These are phyloP conservation scores for Orchesellides sinensis DNA, from an alignment of 2,888 invertebrate genomes.

Conservation along the genomic window DNA sequence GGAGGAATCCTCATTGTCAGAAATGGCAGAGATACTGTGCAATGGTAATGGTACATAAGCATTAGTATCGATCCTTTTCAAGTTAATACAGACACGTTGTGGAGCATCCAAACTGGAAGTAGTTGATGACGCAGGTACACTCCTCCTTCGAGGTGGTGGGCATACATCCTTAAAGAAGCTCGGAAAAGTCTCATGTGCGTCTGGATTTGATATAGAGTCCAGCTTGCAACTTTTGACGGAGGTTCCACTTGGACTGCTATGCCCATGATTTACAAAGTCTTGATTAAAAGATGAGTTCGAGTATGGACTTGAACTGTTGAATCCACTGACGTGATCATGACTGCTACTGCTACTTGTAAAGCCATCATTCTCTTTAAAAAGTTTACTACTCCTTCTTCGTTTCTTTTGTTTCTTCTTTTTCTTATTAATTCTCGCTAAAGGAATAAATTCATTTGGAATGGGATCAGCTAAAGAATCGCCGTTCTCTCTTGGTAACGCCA, in stretches of 20 bases:
- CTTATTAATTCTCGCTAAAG: constrained; percentile 25
- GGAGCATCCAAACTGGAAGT: constrained; percentile 40
- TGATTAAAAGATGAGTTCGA: constrained; percentile 35
- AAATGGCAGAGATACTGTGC: constrained; percentile 33
- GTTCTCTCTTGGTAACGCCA: background rate
- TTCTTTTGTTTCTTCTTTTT: constrained; percentile 72
- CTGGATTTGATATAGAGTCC: constrained; percentile 20
- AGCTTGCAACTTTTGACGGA: constrained; percentile 24
- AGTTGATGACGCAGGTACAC: constrained; percentile 42
- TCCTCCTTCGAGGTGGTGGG: constrained; percentile 38
- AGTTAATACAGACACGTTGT: constrained; percentile 86
- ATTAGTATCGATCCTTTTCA: constrained; percentile 85
- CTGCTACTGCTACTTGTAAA: constrained; percentile 38
- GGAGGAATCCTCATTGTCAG: constrained; percentile 44
- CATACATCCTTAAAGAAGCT: constrained; percentile 21
- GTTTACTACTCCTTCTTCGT: constrained; percentile 60
- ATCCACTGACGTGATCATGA: constrained; percentile 30
- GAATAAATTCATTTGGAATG: constrained; percentile 10
- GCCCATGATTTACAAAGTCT: background rate
- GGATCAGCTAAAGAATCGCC: background rate
- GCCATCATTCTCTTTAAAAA: constrained; percentile 61
- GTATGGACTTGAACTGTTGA: constrained; percentile 26
- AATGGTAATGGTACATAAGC: constrained; percentile 77
- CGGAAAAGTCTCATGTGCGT: constrained; percentile 8
- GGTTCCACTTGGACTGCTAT: constrained; percentile 19